Base-by-base conservation (phyloP, 2,113 vertebrate species). In the Caretta caretta region DNA sequence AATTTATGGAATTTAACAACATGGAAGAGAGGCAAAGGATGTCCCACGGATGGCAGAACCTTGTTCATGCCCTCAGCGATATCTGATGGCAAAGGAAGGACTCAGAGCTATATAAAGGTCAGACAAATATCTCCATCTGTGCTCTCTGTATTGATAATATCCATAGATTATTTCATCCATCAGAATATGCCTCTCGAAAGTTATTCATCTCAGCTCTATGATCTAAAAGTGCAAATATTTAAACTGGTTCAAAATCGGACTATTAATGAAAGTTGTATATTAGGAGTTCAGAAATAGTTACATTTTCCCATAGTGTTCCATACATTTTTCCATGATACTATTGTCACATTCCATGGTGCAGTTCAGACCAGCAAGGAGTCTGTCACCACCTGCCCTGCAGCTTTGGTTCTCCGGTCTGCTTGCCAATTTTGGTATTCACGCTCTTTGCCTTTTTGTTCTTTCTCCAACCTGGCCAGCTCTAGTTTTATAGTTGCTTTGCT, bases 151-250 rank as follows among this genome's bases (percentile, higher is more conserved):
- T 95, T 75, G 89, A 97, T 96, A 97, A 97, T 97, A 93, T 90
- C 91, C 90, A 90, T 51, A 82, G 79, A 91, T 92, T 91, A 94
- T 97, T 93, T 95, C 96, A 97, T 94, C 95, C 89, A 50, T 83
- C 89, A 46, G 4, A 94, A 89, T 69, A 86, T 80, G 80, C 89
- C 94, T 95, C 94, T 98, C 91, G 24, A 25, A 25, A 83, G 89
- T 94, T 94, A 97, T 75, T 97, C 95, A 93, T 97, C 89, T 96
- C 93, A 96, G 35, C 49, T 82, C 72, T 48, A 93, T 79, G 90
- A 95, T 95, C 54, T 85, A 88, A 93, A 96, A 95, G 88, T 93
- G 96, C 87, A 94, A 97, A 98, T 97, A 97, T 95, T 97, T 97
- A 97, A 98, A 96, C 88, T 96, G 93, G 80, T 94, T 94, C 96